Conservation (phyloP, 2,797 vertebrate species). For the Poeciliopsis turneri region DNA sequence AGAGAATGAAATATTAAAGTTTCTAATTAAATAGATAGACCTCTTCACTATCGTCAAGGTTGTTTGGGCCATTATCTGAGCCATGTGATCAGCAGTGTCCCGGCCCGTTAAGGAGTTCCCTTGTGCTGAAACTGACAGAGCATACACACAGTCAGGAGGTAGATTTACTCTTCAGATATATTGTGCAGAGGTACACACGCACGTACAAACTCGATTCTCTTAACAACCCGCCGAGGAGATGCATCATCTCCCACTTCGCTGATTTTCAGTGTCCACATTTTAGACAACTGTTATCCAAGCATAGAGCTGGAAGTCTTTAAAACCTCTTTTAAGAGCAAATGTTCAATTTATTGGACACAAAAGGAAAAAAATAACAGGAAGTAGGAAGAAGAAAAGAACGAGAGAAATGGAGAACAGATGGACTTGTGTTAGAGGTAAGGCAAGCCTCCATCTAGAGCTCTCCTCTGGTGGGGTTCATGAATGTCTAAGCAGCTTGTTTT, state of each 20-base stretch:
- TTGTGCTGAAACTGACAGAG: conserved; percentile 59
- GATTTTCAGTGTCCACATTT: conserved; percentile 29
- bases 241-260: conserved; percentile 30
- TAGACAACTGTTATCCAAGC: conserved; percentile 31
- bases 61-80: conserved; percentile 84
- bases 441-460: conserved; percentile 30
- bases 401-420: conserved; percentile 22
- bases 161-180: conserved; percentile 21
- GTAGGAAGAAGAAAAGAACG: conserved; percentile 2
- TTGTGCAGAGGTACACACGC: not conserved
- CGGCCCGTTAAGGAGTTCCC: conserved; percentile 72
- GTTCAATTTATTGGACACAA: conserved; percentile 2
- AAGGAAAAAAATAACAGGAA: conserved; percentile 1
- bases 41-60: conserved; percentile 82
- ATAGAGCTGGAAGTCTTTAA: conserved; percentile 17
- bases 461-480: conserved; percentile 32
- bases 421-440: conserved; percentile 45
- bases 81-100: conserved; percentile 80
- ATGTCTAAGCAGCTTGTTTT: conserved; percentile 69
- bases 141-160: conserved; percentile 13
- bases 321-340: conserved; percentile 12
- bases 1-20: conserved; percentile 85
- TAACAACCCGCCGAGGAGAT: conserved; percentile 39
- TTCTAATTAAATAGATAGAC: conserved; percentile 85
- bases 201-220: conserved; percentile 19